Evolutionary conservation across 2,888 invertebrate species (phyloP).

Genomic region (Rhagonycha lutea): DNA sequence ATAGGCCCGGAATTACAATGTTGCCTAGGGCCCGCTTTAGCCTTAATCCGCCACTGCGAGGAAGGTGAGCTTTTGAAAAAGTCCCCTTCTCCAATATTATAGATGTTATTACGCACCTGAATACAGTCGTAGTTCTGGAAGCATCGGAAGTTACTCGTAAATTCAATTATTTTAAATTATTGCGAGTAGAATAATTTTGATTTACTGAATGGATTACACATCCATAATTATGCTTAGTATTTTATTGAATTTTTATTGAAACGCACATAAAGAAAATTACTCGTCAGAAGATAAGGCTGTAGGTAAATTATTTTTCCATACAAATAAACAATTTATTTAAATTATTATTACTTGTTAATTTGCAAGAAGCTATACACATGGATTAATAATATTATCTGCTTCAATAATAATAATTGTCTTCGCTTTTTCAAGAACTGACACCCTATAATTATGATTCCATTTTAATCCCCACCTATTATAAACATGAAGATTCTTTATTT

Average conservation of each 20-base stretch:
- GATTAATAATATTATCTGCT: not conserved
- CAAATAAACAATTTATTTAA: not conserved
- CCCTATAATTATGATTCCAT: conserved; percentile 34
- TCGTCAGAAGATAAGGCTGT: not conserved
- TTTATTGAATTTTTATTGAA: not conserved
- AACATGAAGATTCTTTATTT: conserved; percentile 29
- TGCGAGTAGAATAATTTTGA: not conserved
- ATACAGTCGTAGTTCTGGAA: not conserved
- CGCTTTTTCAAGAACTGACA: conserved; percentile 20
- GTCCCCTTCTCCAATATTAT: too few relatives aligned
- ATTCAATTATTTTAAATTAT: not conserved
- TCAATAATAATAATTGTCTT: conserved; percentile 28
- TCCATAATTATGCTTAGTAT: not conserved
- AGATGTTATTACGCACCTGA: too few relatives aligned
- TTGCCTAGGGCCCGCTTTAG: too few relatives aligned
- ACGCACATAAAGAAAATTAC: not conserved
- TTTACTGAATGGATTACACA: not conserved
- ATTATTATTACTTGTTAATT: not conserved
- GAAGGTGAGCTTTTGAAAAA: too few relatives aligned
- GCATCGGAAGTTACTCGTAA: not conserved
- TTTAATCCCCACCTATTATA: conserved; percentile 28
- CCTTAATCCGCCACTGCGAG: too few relatives aligned
- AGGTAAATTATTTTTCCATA: not conserved
- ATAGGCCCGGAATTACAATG: too few relatives aligned
- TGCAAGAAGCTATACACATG: not conserved